Evolutionary conservation across 2,113 vertebrate genomes (phyloP), one percentile per base, ranked within the genome.

Genomic region (Proterorhinus semilunaris): DNA sequence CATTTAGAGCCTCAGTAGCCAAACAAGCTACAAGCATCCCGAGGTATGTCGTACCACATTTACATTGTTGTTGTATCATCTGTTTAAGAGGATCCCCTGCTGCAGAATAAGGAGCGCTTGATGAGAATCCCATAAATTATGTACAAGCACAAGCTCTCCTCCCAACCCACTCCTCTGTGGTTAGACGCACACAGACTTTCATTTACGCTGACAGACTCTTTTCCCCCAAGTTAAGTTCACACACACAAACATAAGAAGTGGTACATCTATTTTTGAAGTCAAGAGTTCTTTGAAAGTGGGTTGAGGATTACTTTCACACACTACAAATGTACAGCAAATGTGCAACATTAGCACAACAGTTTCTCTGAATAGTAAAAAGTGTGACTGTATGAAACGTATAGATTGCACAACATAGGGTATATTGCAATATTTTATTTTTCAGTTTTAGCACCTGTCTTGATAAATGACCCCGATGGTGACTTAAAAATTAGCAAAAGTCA

Each of bases 121-220:
- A 83, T 88, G 76, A 84, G 87, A 85, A 76, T 67, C 77, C 85
- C 83, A 90, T 88, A 79, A 88, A 88, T 87, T 89, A 90, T 88
- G 59, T 66, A 88, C 16, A 65, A 69, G 48, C 63, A 75, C 69
- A 68, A 5, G 8, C 42, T 57, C 43, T 27, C n/a, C 67, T 36
- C 9, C 51, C 15, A 36, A 52, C 52, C 17, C 54, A 68, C 55
- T 63, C 61, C 8, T 36, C 44, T 52, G 53, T 65, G 66, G 66
- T 79, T 70, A 76, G 65, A 76, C 71, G 53, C 50, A 72, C 65
- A 71, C 67, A 66, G 75, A 84, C 76, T 76, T 74, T 82, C 70
- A 79, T 77, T 85, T 83, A 85, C 81, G 78, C 81, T 76, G 81
- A 83, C 69, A 61, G 49, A 13, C 69, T 58, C 69, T 78, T 62